These are phyloP conservation scores for Cacatua alba DNA, from an alignment of 2,113 vertebrate genomes.

Conservation along the genomic window DNA sequence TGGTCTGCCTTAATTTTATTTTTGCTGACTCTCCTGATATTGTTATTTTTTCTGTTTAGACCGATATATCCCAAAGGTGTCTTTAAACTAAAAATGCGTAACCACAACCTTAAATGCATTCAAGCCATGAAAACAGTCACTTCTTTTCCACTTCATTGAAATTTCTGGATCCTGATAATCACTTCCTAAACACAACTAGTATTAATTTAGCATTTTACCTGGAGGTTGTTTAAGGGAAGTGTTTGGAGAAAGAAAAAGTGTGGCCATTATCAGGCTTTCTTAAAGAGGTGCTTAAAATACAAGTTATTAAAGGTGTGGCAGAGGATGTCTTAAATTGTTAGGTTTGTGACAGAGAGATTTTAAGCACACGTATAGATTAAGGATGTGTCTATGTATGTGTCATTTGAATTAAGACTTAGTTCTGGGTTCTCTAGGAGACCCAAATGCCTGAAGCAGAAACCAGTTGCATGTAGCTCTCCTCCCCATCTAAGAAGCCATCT, in stretches of 20 bases:
- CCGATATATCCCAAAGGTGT: not conserved
- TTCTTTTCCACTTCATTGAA: not conserved
- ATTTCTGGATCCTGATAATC: not conserved
- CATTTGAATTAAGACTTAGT: not conserved
- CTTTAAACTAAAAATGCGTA: not conserved
- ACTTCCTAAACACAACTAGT: not conserved
- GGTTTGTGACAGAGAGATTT: not conserved
- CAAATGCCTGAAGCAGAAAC: not conserved
- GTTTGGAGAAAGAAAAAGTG: not conserved
- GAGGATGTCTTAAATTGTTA: not conserved
- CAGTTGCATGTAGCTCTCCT: not conserved
- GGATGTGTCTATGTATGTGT: not conserved
- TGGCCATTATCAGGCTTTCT: not conserved
- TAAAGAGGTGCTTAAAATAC: not conserved
- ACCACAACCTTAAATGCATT: not conserved
- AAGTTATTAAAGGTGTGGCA: not conserved
- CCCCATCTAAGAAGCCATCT: not conserved
- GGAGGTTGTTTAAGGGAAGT: not conserved
- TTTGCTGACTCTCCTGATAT: not conserved
- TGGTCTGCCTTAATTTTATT: not conserved
- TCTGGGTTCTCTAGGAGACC: not conserved
- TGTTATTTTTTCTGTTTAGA: not conserved
- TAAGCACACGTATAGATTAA: not conserved
- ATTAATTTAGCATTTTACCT: not conserved
- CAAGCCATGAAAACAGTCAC: not conserved